phyloP scores from a whole-genome alignment of 1,140 invertebrate species.

The Anastrepha ludens region DNA sequence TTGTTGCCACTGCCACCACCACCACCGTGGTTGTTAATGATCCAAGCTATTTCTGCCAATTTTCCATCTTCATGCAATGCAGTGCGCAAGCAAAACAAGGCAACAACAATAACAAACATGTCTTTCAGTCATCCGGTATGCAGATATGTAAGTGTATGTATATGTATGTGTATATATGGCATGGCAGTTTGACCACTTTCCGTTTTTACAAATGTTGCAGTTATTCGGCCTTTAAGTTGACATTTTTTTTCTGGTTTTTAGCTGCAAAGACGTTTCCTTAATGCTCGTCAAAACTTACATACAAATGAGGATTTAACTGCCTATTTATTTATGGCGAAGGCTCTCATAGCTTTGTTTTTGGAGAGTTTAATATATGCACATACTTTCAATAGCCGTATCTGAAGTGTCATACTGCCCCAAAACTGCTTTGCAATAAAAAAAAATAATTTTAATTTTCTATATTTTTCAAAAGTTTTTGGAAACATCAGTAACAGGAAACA shows the following conservation, averaged over 20 bases:
- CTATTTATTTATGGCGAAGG: neutral
- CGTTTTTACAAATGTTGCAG: slow-evolving; percentile 36
- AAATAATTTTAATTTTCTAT: too few relatives aligned
- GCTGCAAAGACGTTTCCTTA: neutral
- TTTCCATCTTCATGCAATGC: neutral
- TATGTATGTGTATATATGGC: neutral
- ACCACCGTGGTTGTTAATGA: neutral
- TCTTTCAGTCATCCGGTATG: slow-evolving; percentile 20
- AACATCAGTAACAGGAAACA: too few relatives aligned
- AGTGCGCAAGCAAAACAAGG: neutral
- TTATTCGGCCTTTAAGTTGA: slow-evolving; percentile 24
- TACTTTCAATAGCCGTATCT: neutral
- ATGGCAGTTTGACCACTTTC: slow-evolving; percentile 27
- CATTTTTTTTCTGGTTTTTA: neutral
- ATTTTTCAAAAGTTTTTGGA: too few relatives aligned
- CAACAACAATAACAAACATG: neutral
- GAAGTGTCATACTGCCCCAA: slow-evolving; percentile 32
- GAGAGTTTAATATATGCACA: neutral
- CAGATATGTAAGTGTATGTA: neutral
- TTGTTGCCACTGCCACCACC: neutral
- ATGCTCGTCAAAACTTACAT: neutral
- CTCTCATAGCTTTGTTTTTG: neutral
- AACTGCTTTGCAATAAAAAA: neutral
- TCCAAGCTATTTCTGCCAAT: slow-evolving; percentile 18
- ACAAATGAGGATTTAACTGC: neutral